Evolutionary conservation across 2,888 invertebrate genomes (phyloP).

Genomic region (Theodoxus fluviatilis): DNA sequence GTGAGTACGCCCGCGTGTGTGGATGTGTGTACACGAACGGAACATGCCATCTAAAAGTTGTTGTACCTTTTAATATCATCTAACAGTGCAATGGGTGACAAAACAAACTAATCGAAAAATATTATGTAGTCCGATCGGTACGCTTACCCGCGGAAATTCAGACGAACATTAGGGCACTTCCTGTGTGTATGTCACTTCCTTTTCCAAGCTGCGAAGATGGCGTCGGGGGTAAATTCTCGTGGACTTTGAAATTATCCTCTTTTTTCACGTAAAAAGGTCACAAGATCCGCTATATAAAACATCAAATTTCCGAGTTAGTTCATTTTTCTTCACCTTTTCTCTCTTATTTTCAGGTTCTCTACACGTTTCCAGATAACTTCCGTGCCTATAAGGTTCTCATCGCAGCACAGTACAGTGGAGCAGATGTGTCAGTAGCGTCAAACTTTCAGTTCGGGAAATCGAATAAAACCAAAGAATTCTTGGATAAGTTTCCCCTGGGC

Average conservation of each 20-base stretch:
- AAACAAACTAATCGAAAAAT: too few species aligned
- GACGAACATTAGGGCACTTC: too few species aligned
- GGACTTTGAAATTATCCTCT: not conserved
- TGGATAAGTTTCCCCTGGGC: constrained; percentile 95
- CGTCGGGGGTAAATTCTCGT: constrained; percentile 69
- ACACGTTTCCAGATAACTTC: constrained; percentile 98
- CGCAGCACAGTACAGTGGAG: constrained; percentile 95
- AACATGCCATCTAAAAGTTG: too few species aligned
- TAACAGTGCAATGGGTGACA: too few species aligned
- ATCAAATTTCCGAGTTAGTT: not conserved
- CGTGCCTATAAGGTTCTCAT: constrained; percentile 97
- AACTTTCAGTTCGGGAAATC: constrained; percentile 90
- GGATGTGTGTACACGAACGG: too few species aligned
- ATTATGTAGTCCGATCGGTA: too few species aligned
- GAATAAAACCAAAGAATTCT: constrained; percentile 84
- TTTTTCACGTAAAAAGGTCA: not conserved
- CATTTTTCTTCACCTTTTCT: constrained; percentile 7
- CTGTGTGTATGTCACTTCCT: constrained; percentile 51
- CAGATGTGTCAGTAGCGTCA: constrained; percentile 66
- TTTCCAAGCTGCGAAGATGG: constrained; percentile 66
- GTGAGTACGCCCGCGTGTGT: too few species aligned
- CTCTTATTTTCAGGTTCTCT: constrained; percentile 79
- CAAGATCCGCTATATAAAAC: not conserved
- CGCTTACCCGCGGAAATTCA: too few species aligned
- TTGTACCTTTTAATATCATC: too few species aligned